These are phyloP conservation scores for Drosophila vallismaia DNA, from an alignment of 2,888 invertebrate genomes.

Conservation along the genomic window DNA sequence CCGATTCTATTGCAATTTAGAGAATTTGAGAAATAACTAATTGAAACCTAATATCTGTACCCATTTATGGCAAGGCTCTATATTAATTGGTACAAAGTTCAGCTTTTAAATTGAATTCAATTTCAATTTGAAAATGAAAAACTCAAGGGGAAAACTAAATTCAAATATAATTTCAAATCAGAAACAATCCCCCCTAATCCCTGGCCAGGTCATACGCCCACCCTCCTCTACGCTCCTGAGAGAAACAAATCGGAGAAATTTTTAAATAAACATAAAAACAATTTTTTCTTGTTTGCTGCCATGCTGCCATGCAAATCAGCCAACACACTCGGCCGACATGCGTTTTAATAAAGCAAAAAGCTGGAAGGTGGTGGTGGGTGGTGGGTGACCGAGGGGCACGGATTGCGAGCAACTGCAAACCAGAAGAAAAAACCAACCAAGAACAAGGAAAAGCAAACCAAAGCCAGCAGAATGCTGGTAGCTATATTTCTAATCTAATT, in stretches of 20 bases:
- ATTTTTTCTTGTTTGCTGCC: constrained; percentile 40
- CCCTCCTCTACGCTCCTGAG: constrained; percentile 28
- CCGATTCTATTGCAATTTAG: background rate
- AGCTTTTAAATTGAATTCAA: background rate
- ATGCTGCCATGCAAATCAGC: constrained; percentile 52
- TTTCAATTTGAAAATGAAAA: constrained; percentile 23
- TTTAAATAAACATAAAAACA: constrained; percentile 64
- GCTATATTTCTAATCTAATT: constrained; percentile 81
- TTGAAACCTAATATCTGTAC: background rate
- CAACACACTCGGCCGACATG: constrained; percentile 48
- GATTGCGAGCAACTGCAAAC: background rate
- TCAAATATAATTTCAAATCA: constrained; percentile 58
- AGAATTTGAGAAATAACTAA: background rate
- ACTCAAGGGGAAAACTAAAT: constrained; percentile 59
- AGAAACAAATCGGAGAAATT: constrained; percentile 55
- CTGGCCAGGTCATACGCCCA: background rate
- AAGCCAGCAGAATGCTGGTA: constrained; percentile 69
- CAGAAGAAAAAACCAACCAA: constrained; percentile 6
- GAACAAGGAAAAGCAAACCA: constrained; percentile 28
- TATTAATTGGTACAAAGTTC: background rate
- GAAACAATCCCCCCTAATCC: constrained; percentile 24
- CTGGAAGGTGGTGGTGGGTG: background rate
- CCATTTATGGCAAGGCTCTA: too few relatives aligned
- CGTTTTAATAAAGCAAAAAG: constrained; percentile 62
- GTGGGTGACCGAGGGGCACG: background rate